Base-by-base conservation (phyloP, 2,797 vertebrate species). In the Huso huso region DNA sequence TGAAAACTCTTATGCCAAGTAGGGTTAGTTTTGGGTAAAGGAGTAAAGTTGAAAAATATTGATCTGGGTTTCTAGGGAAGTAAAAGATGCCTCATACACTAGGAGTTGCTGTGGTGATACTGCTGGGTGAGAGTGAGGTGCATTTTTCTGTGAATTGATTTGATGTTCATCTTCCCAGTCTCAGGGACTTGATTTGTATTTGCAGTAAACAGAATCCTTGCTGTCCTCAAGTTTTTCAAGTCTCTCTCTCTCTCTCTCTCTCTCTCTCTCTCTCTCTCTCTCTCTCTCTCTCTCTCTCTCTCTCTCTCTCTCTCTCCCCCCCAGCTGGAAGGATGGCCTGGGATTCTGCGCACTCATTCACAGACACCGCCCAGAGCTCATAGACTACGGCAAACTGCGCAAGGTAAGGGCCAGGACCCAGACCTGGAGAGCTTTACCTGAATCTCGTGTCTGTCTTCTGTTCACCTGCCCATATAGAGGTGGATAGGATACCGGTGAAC, bases 271-370 rank as follows among this genome's bases (percentile, higher is more conserved):
- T 60, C 18, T 68, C 53, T 66, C 18, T 62, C 49, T 72, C 51
- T 49, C 51, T 76, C 9, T 65, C 23, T 67, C 60, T 62, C 59
- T 66, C 12, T 57, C 51, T 18, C 1, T 71, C 59, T 68, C 52
- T 69, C 18, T 50, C 18, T 60, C 18, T 68, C 53, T 66, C 18
- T 62, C 49, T 72, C 51, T 49, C 51, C 75, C 9, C 9, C 49
- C 0, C 76, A 99, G 96, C 75, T 99, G 96, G 96, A 99, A 99
- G 76, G 96, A 99, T 0, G 96, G 96, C 69, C 90, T 99, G 76
- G 96, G 96, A 67, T 99, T 99, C 89, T 98, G 96, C 59, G 96
- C 96, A 1, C 93, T 98, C 79, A 99, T 99, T 81, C 96, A 99
- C 74, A 92, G 96, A 82, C 96, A 99, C 80, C 95, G 96, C 81